These are phyloP conservation scores for Steinernema feltiae DNA, from an alignment of 1,140 invertebrate genomes.

Conservation along the genomic window DNA sequence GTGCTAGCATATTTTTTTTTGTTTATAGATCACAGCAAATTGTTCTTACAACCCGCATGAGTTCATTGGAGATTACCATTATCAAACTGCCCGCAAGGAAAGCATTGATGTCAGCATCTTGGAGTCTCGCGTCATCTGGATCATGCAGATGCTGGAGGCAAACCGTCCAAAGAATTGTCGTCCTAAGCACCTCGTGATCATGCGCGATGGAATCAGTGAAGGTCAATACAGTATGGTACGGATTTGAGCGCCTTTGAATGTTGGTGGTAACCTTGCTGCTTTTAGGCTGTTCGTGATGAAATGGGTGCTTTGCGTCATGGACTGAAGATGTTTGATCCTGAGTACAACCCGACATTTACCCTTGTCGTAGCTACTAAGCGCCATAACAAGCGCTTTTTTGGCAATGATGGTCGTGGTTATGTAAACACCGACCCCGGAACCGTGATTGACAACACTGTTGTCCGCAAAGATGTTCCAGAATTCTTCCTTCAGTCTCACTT, in stretches of 20 bases:
- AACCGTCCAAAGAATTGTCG: background rate
- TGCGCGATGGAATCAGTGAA: conserved; percentile 27
- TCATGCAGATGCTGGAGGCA: conserved; percentile 12
- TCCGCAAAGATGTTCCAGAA: conserved; percentile 18
- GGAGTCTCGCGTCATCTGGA: conserved; percentile 4
- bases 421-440: conserved; percentile 18
- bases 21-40: conserved; percentile 30
- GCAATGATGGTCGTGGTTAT: background rate
- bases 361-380: conserved; percentile 22
- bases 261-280: background rate
- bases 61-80: conserved; percentile 34
- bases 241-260: background rate
- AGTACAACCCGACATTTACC: conserved; percentile 11
- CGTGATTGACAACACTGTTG: conserved; percentile 23
- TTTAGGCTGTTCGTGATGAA: conserved; percentile 21
- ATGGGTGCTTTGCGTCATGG: conserved; percentile 10
- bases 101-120: conserved; percentile 19
- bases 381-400: background rate
- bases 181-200: conserved; percentile 16
- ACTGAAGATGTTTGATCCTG: background rate
- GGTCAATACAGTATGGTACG: conserved; percentile 27
- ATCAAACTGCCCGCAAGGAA: conserved; percentile 24
- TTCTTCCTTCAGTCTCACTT: conserved; percentile 27
- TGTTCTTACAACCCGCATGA: conserved; percentile 1
- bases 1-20: conserved; percentile 15